Percentiles rank a stretch among this genome's conserved stretches.
These are phyloP conservation scores for Penaeus indicus DNA, from an alignment of 1,140 invertebrate genomes.

Conservation along the genomic window DNA sequence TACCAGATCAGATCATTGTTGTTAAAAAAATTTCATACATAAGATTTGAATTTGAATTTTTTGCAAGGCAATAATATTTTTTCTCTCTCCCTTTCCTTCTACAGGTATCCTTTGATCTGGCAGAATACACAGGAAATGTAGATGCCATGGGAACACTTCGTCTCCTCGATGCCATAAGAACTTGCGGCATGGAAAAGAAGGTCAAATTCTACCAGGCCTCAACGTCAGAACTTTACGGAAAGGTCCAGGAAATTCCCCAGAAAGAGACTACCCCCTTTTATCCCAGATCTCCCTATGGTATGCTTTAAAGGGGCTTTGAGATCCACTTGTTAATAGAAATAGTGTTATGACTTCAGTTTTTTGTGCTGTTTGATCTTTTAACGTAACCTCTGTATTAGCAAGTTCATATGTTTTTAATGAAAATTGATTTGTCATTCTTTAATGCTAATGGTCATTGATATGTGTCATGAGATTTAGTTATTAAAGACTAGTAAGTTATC, in stretches of 20 bases:
- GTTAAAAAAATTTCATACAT: background rate
- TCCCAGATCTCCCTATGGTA: slow-evolving; percentile 99
- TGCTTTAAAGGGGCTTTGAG: slow-evolving; percentile 40
- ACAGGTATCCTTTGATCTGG: slow-evolving; percentile 94
- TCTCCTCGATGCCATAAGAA: slow-evolving; percentile 94
- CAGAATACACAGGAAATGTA: slow-evolving; percentile 99
- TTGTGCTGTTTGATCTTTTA: no score
- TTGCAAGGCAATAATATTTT: slow-evolving; percentile 40
- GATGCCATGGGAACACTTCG: slow-evolving; percentile 97
- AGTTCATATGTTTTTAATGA: no score
- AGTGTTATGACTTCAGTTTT: no score
- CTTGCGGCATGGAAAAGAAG: slow-evolving; percentile 86
- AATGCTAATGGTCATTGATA: no score
- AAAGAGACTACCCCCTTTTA: slow-evolving; percentile 99
- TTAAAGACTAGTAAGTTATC: no score
- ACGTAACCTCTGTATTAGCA: no score
- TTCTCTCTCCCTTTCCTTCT: slow-evolving; percentile 59
- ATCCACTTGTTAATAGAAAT: background rate
- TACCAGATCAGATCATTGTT: background rate
- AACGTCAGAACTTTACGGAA: slow-evolving; percentile 98
- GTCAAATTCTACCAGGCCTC: slow-evolving; percentile 98
- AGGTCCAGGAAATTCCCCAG: slow-evolving; percentile 96
- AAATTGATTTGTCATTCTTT: no score
- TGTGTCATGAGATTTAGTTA: no score
- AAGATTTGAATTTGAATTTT: background rate